A percentile compares a stretch with the other conserved stretches of the same genome.
Conservation (phyloP, 2,797 vertebrate genomes). For the Todus mexicanus region DNA sequence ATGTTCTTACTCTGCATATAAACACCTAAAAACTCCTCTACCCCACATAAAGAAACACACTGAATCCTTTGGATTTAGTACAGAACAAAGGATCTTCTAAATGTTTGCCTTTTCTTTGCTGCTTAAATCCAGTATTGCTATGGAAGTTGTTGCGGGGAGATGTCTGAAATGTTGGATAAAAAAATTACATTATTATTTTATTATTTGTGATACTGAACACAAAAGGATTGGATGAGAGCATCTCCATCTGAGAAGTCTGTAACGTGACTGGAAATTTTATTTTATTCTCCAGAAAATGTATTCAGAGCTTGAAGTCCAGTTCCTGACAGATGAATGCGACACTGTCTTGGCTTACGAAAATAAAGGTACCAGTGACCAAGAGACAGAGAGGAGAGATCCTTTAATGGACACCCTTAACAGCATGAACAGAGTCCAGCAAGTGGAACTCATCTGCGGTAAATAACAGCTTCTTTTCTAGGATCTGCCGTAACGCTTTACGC, state of each 20-base stretch:
- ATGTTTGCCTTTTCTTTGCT: background rate
- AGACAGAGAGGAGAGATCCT: constrained; percentile 80
- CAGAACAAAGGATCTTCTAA: background rate
- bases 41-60: background rate
- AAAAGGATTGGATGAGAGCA: background rate
- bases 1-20: background rate
- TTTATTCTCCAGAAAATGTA: constrained; percentile 80
- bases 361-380: constrained; percentile 83
- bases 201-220: background rate
- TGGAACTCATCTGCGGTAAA: constrained; percentile 94
- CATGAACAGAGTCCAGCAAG: constrained; percentile 89
- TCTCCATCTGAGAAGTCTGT: background rate
- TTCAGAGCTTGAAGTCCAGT: constrained; percentile 83
- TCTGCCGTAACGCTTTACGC: background rate
- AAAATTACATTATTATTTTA: background rate
- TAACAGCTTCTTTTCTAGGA: background rate
- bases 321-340: constrained; percentile 91
- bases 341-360: constrained; percentile 93
- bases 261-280: background rate
- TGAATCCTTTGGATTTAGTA: background rate
- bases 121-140: background rate
- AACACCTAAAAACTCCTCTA: background rate
- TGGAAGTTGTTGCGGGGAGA: background rate
- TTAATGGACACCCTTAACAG: constrained; percentile 86
- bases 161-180: background rate